Percentiles rank a stretch among this genome's conserved stretches.
phyloP scores from a whole-genome alignment of 2,797 vertebrate species.

The Thripadectes ignobilis region DNA sequence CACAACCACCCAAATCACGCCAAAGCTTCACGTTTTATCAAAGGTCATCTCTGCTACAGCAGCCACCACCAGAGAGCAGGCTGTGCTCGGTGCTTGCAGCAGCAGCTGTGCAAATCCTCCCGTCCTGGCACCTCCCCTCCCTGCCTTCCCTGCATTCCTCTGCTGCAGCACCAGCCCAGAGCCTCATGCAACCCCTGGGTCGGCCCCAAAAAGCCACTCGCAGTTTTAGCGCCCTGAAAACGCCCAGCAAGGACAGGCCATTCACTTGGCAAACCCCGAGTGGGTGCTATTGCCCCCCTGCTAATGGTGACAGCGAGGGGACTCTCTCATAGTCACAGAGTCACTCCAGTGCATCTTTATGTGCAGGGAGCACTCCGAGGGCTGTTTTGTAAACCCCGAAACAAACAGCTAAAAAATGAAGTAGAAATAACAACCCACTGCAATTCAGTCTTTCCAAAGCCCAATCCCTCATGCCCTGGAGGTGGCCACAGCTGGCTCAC shows the following conservation, averaged over 20 bases:
- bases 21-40: slow-evolving; percentile 18
- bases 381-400: background rate
- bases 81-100: slow-evolving; percentile 17
- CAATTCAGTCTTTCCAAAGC: background rate
- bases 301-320: background rate
- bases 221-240: background rate
- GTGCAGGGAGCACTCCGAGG: fast-evolving
- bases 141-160: background rate
- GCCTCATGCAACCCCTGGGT: fast-evolving
- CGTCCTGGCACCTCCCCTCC: slow-evolving; percentile 15
- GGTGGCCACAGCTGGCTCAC: background rate
- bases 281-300: background rate
- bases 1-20: background rate
- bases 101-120: slow-evolving; percentile 29
- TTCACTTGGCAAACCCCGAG: background rate
- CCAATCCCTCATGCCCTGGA: background rate
- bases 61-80: slow-evolving; percentile 69
- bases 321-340: fast-evolving
- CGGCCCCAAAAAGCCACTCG: background rate
- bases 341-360: background rate
- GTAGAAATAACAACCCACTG: background rate
- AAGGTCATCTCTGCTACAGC: slow-evolving; percentile 37
- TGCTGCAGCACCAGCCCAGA: background rate
- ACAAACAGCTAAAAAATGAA: background rate
- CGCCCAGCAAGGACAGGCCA: background rate